Evolutionary conservation across 2,888 invertebrate species (phyloP).

Genomic region (Cosmorhoe ocellata): DNA sequence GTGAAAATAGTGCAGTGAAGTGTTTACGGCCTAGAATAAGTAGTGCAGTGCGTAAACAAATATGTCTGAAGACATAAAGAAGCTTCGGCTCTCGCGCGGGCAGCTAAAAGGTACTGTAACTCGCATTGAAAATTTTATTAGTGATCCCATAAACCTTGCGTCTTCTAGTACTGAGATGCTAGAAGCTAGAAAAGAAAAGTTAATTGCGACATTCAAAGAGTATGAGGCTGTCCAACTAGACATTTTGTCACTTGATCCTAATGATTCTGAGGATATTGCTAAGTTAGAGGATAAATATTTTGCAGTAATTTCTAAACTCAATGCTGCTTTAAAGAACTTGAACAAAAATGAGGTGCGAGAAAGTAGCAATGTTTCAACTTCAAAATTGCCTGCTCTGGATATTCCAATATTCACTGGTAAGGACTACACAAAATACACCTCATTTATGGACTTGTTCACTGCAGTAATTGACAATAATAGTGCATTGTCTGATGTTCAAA

Average conservation of each 20-base stretch:
- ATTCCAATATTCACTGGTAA: not conserved
- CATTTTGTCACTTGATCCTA: slow-evolving; percentile 6
- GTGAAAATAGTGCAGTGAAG: too few relatives aligned
- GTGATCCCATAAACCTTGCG: slow-evolving; percentile 12
- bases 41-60: too few relatives aligned
- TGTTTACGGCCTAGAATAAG: too few relatives aligned
- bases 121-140: slow-evolving; percentile 15
- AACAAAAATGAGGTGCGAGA: too few relatives aligned
- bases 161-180: slow-evolving; percentile 14
- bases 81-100: too few relatives aligned
- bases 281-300: too few relatives aligned
- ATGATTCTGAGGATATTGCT: too few relatives aligned
- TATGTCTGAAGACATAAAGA: too few relatives aligned
- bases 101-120: slow-evolving; percentile 8
- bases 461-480: not conserved
- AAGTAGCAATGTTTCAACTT: not conserved
- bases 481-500: not conserved
- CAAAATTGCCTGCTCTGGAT: not conserved
- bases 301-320: too few relatives aligned
- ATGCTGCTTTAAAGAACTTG: too few relatives aligned
- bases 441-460: not conserved
- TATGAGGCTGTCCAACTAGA: slow-evolving; percentile 21
- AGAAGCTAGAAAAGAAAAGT: slow-evolving; percentile 19
- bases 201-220: slow-evolving; percentile 4
- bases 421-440: not conserved